Evolutionary conservation across 2,888 invertebrate genomes (phyloP).

Genomic region (Calameuta idolon): DNA sequence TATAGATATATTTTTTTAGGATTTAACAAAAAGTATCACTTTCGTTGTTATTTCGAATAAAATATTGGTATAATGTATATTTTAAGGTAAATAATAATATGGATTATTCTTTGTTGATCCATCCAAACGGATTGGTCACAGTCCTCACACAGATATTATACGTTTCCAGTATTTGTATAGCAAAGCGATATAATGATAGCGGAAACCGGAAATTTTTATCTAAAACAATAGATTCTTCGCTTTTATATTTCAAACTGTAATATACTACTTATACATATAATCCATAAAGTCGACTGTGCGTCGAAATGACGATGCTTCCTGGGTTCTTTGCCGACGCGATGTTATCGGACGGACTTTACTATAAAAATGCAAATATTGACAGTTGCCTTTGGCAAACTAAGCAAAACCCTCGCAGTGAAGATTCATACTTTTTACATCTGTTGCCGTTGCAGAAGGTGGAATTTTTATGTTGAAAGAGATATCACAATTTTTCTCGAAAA

Average conservation of each 20-base stretch:
- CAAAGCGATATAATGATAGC: neutral
- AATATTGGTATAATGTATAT: neutral
- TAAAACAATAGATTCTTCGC: neutral
- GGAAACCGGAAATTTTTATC: neutral
- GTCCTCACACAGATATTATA: neutral
- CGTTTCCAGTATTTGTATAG: neutral
- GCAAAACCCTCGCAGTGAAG: neutral
- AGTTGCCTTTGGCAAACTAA: neutral
- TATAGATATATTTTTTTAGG: too few species aligned
- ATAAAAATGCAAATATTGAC: neutral
- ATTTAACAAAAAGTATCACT: too few species aligned
- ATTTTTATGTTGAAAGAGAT: neutral
- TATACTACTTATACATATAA: slow-evolving; percentile 18
- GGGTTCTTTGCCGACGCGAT: slow-evolving; percentile 13
- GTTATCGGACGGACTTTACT: neutral
- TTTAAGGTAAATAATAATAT: neutral
- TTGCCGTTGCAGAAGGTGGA: neutral
- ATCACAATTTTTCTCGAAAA: neutral
- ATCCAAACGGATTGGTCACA: neutral
- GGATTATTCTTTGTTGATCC: neutral
- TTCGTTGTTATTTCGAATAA: too few species aligned
- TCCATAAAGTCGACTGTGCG: slow-evolving; percentile 7
- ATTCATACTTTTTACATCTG: neutral
- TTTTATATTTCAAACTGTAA: slow-evolving; percentile 28
- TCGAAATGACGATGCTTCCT: slow-evolving; percentile 13